Evolutionary conservation across 2,113 vertebrate species (phyloP), one percentile per base, ranked within the genome.

Genomic region (Dicaeum eximium): DNA sequence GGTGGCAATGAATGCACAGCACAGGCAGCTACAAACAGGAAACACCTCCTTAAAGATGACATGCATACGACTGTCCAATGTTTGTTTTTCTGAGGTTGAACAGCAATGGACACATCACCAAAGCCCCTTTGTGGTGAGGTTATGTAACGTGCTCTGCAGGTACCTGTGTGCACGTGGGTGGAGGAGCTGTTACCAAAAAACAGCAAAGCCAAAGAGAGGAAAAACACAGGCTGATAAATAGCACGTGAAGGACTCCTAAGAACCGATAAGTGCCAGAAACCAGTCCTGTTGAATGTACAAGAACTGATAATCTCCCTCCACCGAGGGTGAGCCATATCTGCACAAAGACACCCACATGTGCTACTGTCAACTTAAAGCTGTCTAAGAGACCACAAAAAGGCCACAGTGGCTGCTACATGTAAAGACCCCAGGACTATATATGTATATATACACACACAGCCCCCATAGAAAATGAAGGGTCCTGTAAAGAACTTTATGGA

Each of bases 381-480:
- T 65, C 12, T 37, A 80, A 80, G 12, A n/a, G 23, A 91, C 13
- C 28, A 79, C 21, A 7, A 7, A 37, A 72, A 72, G 27, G 17
- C 9, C 1, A 38, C 57, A 65, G 57, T 37, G 37, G 66, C 45
- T 75, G 57, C 50, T 87, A 10, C 5, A 53, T 7, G 27, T 23
- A 44, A 88, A 82, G 8, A 42, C 42, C 58, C 30, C 14, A 69
- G 25, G 14, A 60, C 23, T 44, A 47, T 10, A 62, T 7, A n/a
- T 3, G 31, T 7, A 35, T 10, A n/a, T 1, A 48, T 3, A 40
- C 1, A 44, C 1, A 53, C 3, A 78, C 2, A 54, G 3, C 4
- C 30, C 16, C 3, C 40, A 61, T n/a, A 35, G 28, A 38, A 92
- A 73, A 78, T 27, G 1, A 87, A 73, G 21, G 22, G 19, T 2